Evolutionary conservation across 2,113 vertebrate genomes (phyloP), one percentile per base, ranked within the genome.

Genomic region (Ammodytes dubius): DNA sequence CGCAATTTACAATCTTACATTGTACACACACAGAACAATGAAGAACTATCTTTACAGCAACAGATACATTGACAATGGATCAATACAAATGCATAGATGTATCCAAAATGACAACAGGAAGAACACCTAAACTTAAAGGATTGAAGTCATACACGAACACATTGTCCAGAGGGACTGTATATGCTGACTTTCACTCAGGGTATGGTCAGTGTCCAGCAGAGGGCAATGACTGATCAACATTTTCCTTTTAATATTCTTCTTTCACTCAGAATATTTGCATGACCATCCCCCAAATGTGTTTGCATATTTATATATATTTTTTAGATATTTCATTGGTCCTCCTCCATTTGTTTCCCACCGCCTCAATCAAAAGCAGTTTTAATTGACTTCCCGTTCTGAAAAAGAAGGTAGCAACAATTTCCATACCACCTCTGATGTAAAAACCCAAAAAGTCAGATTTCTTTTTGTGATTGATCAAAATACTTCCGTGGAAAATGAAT

Each of bases 161-260:
- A 50, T 4, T 17, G 27, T 19, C 6, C 6, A 46, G 7, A 37
- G 5, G 40, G 19, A 9, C 11, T 67, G 47, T 45, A n/a, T 17
- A 12, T 72, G 7, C 67, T 79, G 39, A 3, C 46, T 76, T 6
- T 73, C 59, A 37, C 46, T 13, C 15, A 59, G 17, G 39, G 27
- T 56, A 2, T 70, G 35, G 50, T 11, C 3, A 13, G 9, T 74
- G 85, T 77, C 86, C 93, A 94, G 87, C 81, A 95, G 94, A 91
- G 92, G 94, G 94, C 92, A 92, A 81, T 68, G 66, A 82, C 71
- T 64, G 54, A 69, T 86, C 71, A 82, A 79, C 53, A 64, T 70
- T 66, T 65, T 46, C 27, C 60, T 64, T 52, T 72, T 19, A 8
- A 65, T 19, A 46, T 54, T 59, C 11, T 40, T 67, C 56, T 60